These are phyloP conservation scores for Paratrypauchen microcephalus DNA, from an alignment of 2,797 vertebrate genomes.

Conservation along the genomic window DNA sequence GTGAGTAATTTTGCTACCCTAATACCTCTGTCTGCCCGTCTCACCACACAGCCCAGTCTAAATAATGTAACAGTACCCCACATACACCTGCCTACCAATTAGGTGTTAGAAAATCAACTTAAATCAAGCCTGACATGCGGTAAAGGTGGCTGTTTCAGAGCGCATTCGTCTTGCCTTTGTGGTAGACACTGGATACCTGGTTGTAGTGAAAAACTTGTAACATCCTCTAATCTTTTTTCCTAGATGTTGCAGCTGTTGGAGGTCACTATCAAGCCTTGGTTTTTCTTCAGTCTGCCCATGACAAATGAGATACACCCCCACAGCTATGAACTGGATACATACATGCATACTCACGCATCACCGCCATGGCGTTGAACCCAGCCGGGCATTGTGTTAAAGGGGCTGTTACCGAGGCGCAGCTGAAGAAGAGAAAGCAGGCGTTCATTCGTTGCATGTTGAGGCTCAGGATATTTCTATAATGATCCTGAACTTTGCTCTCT, in stretches of 20 bases:
- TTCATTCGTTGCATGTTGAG: neutral
- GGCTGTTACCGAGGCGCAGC: slow-evolving; percentile 33
- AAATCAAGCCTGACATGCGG: slow-evolving; percentile 37
- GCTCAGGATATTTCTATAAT: slow-evolving; percentile 34
- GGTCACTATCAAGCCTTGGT: slow-evolving; percentile 38
- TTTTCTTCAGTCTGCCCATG: slow-evolving; percentile 50
- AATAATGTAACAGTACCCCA: slow-evolving; percentile 7
- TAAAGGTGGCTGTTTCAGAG: slow-evolving; percentile 5
- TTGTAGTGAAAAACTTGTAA: slow-evolving; percentile 42
- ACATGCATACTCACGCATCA: slow-evolving; percentile 13
- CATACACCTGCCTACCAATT: slow-evolving; percentile 20
- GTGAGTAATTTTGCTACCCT: too few species aligned
- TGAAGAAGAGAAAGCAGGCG: slow-evolving; percentile 25
- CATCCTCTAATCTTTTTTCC: slow-evolving; percentile 44
- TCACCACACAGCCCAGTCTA: neutral
- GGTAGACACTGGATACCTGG: slow-evolving; percentile 5
- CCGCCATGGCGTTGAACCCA: slow-evolving; percentile 6
- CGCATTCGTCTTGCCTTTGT: slow-evolving; percentile 40
- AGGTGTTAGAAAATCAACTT: slow-evolving; percentile 21
- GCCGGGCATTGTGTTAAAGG: slow-evolving; percentile 15
- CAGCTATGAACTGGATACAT: slow-evolving; percentile 12
- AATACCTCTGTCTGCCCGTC: too few species aligned
- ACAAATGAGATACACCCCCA: slow-evolving; percentile 20
- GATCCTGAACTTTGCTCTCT: slow-evolving; percentile 12
- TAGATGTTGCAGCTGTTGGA: slow-evolving; percentile 43